A percentile compares a stretch with the other conserved stretches of the same genome.
Conservation (phyloP, 2,888 invertebrate genomes). For the Phasia obesa region DNA sequence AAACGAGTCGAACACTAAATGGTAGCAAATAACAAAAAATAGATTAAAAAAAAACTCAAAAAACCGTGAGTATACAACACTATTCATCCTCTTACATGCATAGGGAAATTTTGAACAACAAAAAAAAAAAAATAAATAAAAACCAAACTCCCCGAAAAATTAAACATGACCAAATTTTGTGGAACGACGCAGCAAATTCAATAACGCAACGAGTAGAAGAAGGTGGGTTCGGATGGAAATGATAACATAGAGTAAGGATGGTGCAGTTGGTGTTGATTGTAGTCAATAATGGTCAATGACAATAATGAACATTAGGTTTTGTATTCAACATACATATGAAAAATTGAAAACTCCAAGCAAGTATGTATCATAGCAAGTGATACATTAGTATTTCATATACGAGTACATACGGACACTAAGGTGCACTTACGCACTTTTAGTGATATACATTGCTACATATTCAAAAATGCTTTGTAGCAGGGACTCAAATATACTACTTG, state of each 20-base stretch:
- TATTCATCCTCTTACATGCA: neutral
- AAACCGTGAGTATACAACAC: slow-evolving; percentile 22
- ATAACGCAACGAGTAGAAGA: neutral
- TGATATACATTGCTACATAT: neutral
- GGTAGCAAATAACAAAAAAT: slow-evolving; percentile 28
- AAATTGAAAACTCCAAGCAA: slow-evolving; percentile 33
- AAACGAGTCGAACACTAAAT: slow-evolving; percentile 57
- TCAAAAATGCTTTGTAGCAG: neutral
- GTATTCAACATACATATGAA: slow-evolving; percentile 16
- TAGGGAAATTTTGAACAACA: neutral
- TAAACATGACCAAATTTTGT: slow-evolving; percentile 55
- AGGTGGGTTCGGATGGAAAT: neutral
- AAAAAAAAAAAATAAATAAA: neutral
- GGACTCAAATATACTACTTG: neutral
- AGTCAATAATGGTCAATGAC: slow-evolving; percentile 59
- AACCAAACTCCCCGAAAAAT: slow-evolving; percentile 35
- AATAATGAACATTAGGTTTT: slow-evolving; percentile 52
- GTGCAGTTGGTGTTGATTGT: slow-evolving; percentile 15
- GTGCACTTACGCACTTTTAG: slow-evolving; percentile 17
- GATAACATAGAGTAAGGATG: neutral
- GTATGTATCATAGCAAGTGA: slow-evolving; percentile 21
- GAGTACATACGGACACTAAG: neutral
- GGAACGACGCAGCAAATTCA: slow-evolving; percentile 23
- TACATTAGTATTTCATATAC: slow-evolving; percentile 32
- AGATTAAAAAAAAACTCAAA: neutral